Percentiles rank a stretch among this genome's conserved stretches.
These are phyloP conservation scores for Agraylea sexmaculata DNA, from an alignment of 1,140 invertebrate species.

Conservation along the genomic window DNA sequence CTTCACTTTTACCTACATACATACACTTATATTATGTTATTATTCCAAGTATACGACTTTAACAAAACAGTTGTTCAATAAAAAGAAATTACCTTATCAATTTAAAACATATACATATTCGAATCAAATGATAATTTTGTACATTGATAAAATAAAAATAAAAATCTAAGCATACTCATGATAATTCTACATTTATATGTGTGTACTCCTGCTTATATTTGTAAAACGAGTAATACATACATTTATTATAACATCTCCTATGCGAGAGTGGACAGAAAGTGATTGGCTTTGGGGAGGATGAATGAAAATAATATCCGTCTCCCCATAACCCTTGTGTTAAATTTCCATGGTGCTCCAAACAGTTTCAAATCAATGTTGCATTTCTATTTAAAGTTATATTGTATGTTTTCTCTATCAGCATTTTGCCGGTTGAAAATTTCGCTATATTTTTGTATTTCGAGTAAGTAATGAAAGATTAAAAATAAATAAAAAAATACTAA, in stretches of 20 bases:
- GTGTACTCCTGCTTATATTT: constrained; percentile 20
- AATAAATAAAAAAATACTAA: too few species aligned
- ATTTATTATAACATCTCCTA: too few species aligned
- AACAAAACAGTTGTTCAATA: neutral
- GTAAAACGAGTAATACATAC: constrained; percentile 15
- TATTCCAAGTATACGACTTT: neutral
- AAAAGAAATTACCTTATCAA: neutral
- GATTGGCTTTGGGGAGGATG: too few species aligned
- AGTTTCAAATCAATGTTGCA: constrained; percentile 13
- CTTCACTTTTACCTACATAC: too few species aligned
- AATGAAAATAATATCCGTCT: neutral
- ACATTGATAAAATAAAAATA: constrained; percentile 2
- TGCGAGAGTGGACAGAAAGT: too few species aligned
- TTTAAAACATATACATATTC: neutral
- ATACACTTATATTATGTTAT: too few species aligned
- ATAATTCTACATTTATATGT: constrained; percentile 22
- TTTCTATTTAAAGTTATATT: constrained; percentile 18
- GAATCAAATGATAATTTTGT: constrained; percentile 8
- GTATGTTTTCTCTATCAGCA: neutral
- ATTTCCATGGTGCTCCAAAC: constrained; percentile 4
- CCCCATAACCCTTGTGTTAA: neutral
- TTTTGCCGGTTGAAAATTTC: too few species aligned
- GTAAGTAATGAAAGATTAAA: too few species aligned
- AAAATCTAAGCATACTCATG: neutral
- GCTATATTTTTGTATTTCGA: too few species aligned